Base-by-base conservation (phyloP, 2,888 invertebrate species). In the Plagodis pulveraria region DNA sequence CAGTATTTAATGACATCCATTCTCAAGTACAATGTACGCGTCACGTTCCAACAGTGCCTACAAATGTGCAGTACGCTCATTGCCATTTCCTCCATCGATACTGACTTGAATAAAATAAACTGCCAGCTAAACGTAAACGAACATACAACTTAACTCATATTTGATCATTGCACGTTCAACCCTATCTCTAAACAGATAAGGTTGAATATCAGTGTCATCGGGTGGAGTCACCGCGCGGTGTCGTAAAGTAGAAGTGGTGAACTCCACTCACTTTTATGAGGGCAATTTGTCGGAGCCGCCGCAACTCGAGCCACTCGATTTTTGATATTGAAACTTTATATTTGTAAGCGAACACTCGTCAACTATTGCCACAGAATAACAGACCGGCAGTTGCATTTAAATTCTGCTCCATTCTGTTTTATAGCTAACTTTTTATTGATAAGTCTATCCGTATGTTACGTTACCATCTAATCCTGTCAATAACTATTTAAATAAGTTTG, bases 321-420 rank as follows among this genome's bases (percentile, higher is more conserved):
- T 74, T 76, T 74, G 74, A 74, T 74, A 76, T 76, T 72, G 73
- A 72, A 74, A 74, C 72, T 76, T 74, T 76, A 76, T 73, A 74
- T 72, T 71, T 72, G 72, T 69, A 64, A 66, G 67, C 68, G 62
- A 61, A 60, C 63, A 66, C 63, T 66, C 63, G 61, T 56, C 62
- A 57, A 64, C 62, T 54, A 44, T 46, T 10, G 56, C 44, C 64
- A 49, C 59, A 58, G 62, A 10, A 43, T 41, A 43, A 6, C 11
- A 8, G 4, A 4, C 4, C 6, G 0, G 6, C 52, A 49, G 58
- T 45, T 50, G 33, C 9, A 9, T 9, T 32, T 2, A 8, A 6
- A 45, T 5, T n/a, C 45, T 8, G 44, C 44, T 33, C 7, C 32
- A 1, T 33, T 45, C 38, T 9, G 9, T 38, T 9, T 9, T 8